A percentile compares a stretch with the other conserved stretches of the same genome.
Conservation (phyloP, 2,113 vertebrate species). For the Peromyscus californicus region DNA sequence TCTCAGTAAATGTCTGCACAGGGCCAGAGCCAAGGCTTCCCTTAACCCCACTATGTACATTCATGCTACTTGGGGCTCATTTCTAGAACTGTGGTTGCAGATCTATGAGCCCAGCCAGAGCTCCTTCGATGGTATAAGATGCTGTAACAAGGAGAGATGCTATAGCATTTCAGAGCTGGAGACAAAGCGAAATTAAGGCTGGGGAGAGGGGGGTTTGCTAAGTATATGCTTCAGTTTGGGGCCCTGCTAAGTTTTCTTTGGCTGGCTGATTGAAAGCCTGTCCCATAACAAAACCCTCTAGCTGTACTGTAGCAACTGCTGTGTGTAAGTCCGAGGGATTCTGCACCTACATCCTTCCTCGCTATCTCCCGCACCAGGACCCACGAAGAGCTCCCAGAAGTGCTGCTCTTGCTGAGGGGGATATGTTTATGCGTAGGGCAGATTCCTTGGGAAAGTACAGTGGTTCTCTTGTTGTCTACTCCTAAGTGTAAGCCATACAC, state of each 20-base stretch:
- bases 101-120: background rate
- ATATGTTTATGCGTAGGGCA: background rate
- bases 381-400: background rate
- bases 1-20: background rate
- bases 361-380: background rate
- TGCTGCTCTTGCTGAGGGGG: background rate
- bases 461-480: background rate
- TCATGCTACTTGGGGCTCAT: background rate
- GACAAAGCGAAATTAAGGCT: constrained; percentile 4
- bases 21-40: background rate
- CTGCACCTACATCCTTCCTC: background rate
- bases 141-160: background rate
- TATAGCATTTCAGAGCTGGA: constrained; percentile 29
- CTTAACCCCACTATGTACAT: background rate
- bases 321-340: background rate
- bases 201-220: background rate
- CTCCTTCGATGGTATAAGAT: background rate
- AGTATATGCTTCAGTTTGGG: constrained; percentile 51
- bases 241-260: background rate
- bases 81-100: background rate
- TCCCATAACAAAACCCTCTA: background rate
- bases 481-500: background rate
- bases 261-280: constrained; percentile 11
- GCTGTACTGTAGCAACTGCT: background rate
- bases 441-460: background rate